A percentile compares a stretch with the other conserved stretches of the same genome.
Conservation (phyloP, 2,797 vertebrate genomes). For the Enteromius viviparus region DNA sequence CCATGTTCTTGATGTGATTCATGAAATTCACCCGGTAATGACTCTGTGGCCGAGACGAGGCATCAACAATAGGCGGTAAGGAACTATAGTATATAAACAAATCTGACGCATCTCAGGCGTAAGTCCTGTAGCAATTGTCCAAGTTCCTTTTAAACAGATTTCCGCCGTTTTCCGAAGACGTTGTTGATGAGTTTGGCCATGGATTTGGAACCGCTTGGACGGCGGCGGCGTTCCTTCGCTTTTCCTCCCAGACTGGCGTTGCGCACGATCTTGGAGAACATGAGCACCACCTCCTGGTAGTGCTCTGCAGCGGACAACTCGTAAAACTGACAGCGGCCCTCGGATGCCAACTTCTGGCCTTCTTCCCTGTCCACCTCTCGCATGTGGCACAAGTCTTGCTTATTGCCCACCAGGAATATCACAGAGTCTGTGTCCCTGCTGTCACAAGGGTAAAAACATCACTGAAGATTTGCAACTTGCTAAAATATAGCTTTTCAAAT, state of each 20-base stretch:
- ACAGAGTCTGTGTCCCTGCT: conserved; percentile 77
- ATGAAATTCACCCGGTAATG: background rate
- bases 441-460: conserved; percentile 33
- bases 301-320: conserved; percentile 89
- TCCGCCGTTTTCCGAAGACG: conserved; percentile 87
- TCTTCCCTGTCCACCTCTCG: conserved; percentile 84
- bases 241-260: conserved; percentile 73
- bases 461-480: background rate
- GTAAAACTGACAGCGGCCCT: conserved; percentile 82
- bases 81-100: conserved; percentile 18
- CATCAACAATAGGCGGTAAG: background rate
- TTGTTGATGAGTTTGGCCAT: conserved; percentile 90
- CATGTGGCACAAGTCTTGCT: conserved; percentile 88
- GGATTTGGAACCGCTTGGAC: conserved; percentile 85
- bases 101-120: background rate
- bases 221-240: conserved; percentile 81
- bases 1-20: background rate
- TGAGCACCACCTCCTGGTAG: conserved; percentile 81
- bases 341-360: conserved; percentile 80
- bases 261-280: conserved; percentile 83
- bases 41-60: background rate
- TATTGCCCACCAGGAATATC: conserved; percentile 87
- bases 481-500: background rate
- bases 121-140: conserved; percentile 26
- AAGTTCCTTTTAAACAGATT: conserved; percentile 78